A percentile compares a stretch with the other conserved stretches of the same genome.
Conservation (phyloP, 1,140 invertebrate genomes). For the Drosophila nigromelanica region DNA sequence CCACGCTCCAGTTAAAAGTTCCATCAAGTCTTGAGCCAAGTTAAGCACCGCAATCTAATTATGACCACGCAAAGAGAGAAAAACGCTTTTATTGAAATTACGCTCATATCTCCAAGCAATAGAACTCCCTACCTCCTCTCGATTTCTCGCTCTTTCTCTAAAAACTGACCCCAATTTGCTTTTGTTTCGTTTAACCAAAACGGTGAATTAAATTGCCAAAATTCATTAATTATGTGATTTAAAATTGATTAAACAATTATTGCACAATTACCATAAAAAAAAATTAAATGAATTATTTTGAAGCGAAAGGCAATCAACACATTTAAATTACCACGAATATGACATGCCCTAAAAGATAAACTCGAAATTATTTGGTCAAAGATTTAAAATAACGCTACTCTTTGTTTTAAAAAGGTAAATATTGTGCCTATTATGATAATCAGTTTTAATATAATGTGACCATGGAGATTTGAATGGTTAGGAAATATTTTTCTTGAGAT, state of each 20-base stretch:
- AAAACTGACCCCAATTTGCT: conserved; percentile 38
- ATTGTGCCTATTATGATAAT: no score
- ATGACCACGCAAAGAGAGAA: background rate
- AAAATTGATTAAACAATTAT: conserved; percentile 46
- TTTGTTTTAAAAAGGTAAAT: no score
- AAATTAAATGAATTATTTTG: conserved; percentile 12
- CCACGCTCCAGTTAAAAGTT: conserved; percentile 67
- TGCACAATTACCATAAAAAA: conserved; percentile 19
- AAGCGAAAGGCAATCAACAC: background rate
- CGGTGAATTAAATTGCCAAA: conserved; percentile 28
- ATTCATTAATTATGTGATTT: conserved; percentile 48
- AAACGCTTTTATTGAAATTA: conserved; percentile 44
- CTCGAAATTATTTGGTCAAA: no score
- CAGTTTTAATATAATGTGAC: no score
- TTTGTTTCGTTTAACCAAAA: conserved; percentile 9
- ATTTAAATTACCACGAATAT: conserved; percentile 1
- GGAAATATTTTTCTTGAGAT: no score
- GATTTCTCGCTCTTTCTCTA: background rate
- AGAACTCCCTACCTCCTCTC: background rate
- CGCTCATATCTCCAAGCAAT: background rate
- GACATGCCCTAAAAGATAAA: conserved; percentile 12
- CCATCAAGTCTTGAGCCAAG: conserved; percentile 33
- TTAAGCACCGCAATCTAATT: conserved; percentile 18
- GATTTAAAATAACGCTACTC: no score
- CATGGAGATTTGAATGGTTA: no score